Conservation (phyloP, 2,797 vertebrate species). For the Phataginus tetradactyla region DNA sequence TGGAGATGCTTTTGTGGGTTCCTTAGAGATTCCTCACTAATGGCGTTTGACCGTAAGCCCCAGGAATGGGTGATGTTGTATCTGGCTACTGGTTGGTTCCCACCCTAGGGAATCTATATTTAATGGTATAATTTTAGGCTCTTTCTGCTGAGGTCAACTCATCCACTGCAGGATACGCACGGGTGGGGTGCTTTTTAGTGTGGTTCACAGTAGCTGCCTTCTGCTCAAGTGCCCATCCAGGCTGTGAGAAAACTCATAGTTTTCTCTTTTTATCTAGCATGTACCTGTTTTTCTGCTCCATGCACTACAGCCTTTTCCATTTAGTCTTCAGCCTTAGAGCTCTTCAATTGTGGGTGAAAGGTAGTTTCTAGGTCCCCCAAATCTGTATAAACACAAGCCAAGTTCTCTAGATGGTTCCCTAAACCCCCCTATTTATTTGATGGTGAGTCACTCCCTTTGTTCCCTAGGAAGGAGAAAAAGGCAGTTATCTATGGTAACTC, state of each 20-base stretch:
- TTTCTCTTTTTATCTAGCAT: neutral
- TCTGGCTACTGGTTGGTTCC: neutral
- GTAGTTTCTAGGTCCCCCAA: neutral
- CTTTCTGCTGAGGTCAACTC: neutral
- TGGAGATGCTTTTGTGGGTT: neutral
- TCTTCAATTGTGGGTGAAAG: neutral
- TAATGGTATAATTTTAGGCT: neutral
- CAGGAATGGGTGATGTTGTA: neutral
- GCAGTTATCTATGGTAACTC: neutral
- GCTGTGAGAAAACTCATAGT: neutral
- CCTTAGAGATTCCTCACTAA: neutral
- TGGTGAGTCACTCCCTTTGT: neutral
- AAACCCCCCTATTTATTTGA: neutral
- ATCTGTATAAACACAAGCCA: neutral
- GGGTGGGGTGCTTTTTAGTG: neutral
- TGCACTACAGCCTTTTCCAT: neutral
- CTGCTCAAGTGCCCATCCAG: neutral
- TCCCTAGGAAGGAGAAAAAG: neutral
- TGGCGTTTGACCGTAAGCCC: neutral
- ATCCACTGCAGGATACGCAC: neutral
- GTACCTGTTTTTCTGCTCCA: neutral
- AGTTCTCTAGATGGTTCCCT: neutral
- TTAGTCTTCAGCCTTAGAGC: neutral
- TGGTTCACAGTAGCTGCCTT: neutral
- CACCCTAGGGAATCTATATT: neutral